Conservation (phyloP, 2,113 vertebrate species). For the Platichthys stellatus region DNA sequence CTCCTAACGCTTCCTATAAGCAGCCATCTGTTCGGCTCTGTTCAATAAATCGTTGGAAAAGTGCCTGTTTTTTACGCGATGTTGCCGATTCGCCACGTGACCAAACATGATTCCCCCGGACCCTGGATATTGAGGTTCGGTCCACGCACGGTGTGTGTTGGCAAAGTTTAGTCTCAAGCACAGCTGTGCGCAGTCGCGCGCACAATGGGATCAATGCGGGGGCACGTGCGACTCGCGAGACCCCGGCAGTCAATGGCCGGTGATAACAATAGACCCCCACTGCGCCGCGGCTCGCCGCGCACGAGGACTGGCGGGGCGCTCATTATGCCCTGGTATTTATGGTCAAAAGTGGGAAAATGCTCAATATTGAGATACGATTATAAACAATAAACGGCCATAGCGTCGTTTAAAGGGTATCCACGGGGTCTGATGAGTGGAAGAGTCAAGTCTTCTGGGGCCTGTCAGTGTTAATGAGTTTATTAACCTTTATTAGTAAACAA, state of each 20-base stretch:
- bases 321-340: conserved; percentile 66
- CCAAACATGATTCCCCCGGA: conserved; percentile 2
- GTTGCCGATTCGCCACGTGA: conserved; percentile 58
- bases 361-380: conserved; percentile 38
- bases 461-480: not conserved
- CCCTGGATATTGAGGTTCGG: no score
- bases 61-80: conserved; percentile 56
- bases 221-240: conserved; percentile 83
- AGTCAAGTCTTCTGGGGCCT: not conserved
- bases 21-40: conserved; percentile 79
- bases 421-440: not conserved
- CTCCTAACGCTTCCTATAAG: conserved; percentile 57
- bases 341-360: conserved; percentile 43
- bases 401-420: not conserved
- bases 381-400: not conserved
- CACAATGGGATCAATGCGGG: conserved; percentile 83
- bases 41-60: conserved; percentile 74
- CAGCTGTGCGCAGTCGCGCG: conserved; percentile 72
- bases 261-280: conserved; percentile 76
- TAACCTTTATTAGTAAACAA: no score
- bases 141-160: conserved; percentile 8
- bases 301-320: conserved; percentile 61
- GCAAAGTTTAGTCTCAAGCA: conserved; percentile 48
- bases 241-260: conserved; percentile 70
- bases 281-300: conserved; percentile 70